Conservation (phyloP, 2,888 invertebrate species). For the Eupelmus urozonus region DNA sequence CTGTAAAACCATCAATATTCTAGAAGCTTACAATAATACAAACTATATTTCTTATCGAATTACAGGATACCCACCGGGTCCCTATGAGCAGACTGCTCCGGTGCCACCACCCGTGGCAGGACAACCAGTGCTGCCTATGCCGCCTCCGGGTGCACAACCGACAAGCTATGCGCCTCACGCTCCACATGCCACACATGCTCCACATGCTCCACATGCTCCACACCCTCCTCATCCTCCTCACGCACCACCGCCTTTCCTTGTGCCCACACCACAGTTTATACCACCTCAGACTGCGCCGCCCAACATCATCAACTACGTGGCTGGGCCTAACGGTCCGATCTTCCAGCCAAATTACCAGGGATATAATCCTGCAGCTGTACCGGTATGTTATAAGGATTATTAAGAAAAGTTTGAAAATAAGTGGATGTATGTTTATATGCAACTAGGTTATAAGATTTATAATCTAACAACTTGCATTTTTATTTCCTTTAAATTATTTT, state of each 20-base stretch:
- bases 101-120: constrained; percentile 70
- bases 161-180: constrained; percentile 64
- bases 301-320: constrained; percentile 74
- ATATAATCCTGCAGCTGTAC: constrained; percentile 73
- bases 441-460: background rate
- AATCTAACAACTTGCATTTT: background rate
- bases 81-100: constrained; percentile 72
- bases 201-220: constrained; percentile 67
- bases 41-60: too few relatives aligned
- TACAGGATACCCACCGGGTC: constrained; percentile 73
- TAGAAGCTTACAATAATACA: background rate
- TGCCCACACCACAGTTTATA: constrained; percentile 75
- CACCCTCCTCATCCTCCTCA: too few relatives aligned
- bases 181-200: constrained; percentile 65
- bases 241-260: constrained; percentile 73
- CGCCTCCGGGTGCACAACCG: constrained; percentile 71
- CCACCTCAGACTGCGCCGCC: constrained; percentile 74
- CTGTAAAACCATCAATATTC: background rate
- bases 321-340: constrained; percentile 74
- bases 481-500: too few relatives aligned
- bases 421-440: background rate
- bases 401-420: background rate
- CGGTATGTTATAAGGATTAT: constrained; percentile 62
- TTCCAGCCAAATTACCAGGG: constrained; percentile 74
- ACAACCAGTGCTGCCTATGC: constrained; percentile 72